Conservation (phyloP, 2,113 vertebrate genomes). For the Tamias sibiricus region DNA sequence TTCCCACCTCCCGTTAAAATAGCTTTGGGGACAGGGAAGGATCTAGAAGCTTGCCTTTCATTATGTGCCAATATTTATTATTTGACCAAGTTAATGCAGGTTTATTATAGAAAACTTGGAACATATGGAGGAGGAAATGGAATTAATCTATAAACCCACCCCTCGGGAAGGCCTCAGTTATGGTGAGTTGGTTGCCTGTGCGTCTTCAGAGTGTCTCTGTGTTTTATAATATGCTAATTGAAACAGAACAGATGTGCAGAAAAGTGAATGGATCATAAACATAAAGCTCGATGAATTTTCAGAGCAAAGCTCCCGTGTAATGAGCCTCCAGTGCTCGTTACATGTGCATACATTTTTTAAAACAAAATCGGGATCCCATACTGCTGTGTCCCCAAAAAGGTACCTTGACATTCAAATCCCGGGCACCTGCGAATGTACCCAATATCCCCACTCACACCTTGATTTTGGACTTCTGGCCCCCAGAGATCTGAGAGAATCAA, state of each 20-base stretch:
- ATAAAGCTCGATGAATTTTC: background rate
- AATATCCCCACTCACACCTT: background rate
- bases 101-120: background rate
- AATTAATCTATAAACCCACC: background rate
- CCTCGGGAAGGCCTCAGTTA: background rate
- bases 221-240: background rate
- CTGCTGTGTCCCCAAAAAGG: background rate
- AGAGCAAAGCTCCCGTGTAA: accelerated
- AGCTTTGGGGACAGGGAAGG: background rate
- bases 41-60: background rate
- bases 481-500: background rate
- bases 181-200: background rate
- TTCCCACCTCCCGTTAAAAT: background rate
- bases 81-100: background rate
- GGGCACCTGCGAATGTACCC: background rate
- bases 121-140: conserved; percentile 23
- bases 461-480: background rate
- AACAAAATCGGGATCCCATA: background rate
- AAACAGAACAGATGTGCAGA: background rate
- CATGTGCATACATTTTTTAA: accelerated
- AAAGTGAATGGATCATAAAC: background rate
- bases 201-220: background rate
- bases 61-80: background rate
- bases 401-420: background rate
- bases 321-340: too few species aligned